Evolutionary conservation across 2,113 vertebrate species (phyloP), one percentile per base, ranked within the genome.

Genomic region (Ammodytes dubius): DNA sequence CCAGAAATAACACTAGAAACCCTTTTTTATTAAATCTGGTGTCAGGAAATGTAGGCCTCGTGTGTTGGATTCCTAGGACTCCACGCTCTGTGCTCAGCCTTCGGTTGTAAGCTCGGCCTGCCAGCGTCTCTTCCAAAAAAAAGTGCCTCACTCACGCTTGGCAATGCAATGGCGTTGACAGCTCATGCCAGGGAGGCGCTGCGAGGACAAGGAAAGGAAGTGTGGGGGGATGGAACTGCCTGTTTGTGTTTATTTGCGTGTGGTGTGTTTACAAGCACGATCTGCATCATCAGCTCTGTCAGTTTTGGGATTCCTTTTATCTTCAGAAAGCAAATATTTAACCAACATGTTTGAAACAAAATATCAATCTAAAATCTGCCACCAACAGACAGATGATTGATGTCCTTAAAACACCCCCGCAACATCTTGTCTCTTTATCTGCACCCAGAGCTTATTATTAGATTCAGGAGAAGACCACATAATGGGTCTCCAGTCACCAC

Each of bases 21-120:
- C 12, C 43, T 81, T 70, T 66, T 82, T 74, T 74, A 50, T 27
- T 27, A 27, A 27, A 27, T 76, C 14, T 69, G 54, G 17, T 8
- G 13, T 53, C 67, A 61, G 82, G 82, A 83, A 66, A 75, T 79
- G 84, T 70, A 54, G 76, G 82, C 61, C 65, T 46, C 14, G 72
- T 84, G 77, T 80, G 69, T 66, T 27, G 27, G 27, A 27, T 27
- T 27, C 27, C 1, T 46, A 69, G 58, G 79, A 37, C 67, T 70
- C 56, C 60, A 43, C 71, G 78, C 81, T 88, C 81, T 2, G 64
- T 5, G 58, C 59, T 76, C 71, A 57, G 70, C 68, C 71, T 82
- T 79, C 74, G 57, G 76, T 75, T 70, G 78, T 85, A 69, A 81
- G 68, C 83, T 64, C 56, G 13, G 77, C 77, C 65, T 85, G 82